These are phyloP conservation scores for Apostichopus leukothele DNA, from an alignment of 53 echinoderm and acorn worm genomes.

Conservation along the genomic window DNA sequence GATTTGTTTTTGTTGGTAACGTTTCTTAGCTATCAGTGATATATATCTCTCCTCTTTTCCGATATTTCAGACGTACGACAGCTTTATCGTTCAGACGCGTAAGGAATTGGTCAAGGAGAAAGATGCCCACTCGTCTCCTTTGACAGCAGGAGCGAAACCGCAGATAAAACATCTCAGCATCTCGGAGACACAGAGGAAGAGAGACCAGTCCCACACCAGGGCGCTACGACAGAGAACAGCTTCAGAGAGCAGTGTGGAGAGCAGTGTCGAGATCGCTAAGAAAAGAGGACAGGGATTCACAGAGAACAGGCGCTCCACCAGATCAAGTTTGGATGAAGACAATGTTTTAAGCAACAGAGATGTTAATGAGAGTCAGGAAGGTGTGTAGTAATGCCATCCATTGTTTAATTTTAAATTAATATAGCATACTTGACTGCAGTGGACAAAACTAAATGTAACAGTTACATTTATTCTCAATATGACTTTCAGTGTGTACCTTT, in stretches of 20 bases:
- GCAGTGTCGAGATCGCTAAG: slow-evolving; percentile 45
- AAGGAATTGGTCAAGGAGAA: slow-evolving; percentile 75
- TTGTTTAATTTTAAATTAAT: too few relatives aligned
- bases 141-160: slow-evolving; percentile 74
- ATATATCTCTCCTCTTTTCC: not conserved
- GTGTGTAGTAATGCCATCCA: not conserved
- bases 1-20: too few relatives aligned
- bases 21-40: too few relatives aligned
- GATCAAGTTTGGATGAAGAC: slow-evolving; percentile 77
- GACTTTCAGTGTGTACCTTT: too few relatives aligned
- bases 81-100: slow-evolving; percentile 64
- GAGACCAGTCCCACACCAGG: slow-evolving; percentile 73
- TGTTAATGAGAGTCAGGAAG: slow-evolving; percentile 15
- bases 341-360: slow-evolving; percentile 8
- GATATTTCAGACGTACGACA: slow-evolving; percentile 77
- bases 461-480: too few relatives aligned
- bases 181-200: slow-evolving; percentile 64
- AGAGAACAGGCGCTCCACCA: slow-evolving; percentile 68
- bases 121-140: slow-evolving; percentile 36
- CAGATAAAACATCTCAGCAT: slow-evolving; percentile 87
- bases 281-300: slow-evolving; percentile 60
- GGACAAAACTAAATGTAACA: too few relatives aligned
- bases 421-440: too few relatives aligned
- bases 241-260: slow-evolving; percentile 85
- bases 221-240: slow-evolving; percentile 87